A percentile compares a stretch with the other conserved stretches of the same genome.
These are phyloP conservation scores for Sesamia nonagrioides DNA, from an alignment of 1,140 invertebrate genomes.

Conservation along the genomic window DNA sequence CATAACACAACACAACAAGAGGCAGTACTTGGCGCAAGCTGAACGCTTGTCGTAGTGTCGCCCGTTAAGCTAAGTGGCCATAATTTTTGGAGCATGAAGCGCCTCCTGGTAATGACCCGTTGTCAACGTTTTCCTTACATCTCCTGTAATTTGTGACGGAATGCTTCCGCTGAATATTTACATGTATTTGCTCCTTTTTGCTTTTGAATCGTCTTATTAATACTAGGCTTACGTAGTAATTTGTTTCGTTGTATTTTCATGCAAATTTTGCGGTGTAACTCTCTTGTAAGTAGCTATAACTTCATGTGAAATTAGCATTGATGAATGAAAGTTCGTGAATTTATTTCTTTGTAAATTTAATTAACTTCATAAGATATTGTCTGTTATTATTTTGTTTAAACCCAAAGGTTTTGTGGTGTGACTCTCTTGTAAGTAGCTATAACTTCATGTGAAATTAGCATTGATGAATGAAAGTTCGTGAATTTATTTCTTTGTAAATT, in stretches of 20 bases:
- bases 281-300: background rate
- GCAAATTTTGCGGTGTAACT: background rate
- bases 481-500: background rate
- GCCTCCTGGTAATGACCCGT: conserved; percentile 13
- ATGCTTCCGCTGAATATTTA: background rate
- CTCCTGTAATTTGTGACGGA: conserved; percentile 25
- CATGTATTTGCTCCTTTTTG: background rate
- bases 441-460: too few species aligned
- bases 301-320: too few species aligned
- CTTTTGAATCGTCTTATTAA: background rate
- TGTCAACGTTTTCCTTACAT: conserved; percentile 13
- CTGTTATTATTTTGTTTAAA: too few species aligned
- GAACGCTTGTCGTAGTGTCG: conserved; percentile 3
- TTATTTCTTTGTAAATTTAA: background rate
- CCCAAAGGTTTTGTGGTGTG: background rate
- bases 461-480: too few species aligned
- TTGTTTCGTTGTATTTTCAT: too few species aligned
- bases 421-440: background rate
- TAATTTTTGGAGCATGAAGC: conserved; percentile 41
- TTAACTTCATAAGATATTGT: background rate
- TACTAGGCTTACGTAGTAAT: background rate
- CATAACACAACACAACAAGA: background rate
- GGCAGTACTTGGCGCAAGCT: background rate
- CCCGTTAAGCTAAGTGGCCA: conserved; percentile 43
- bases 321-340: too few species aligned